These are phyloP conservation scores for Brachycybe producta DNA, from an alignment of 2,888 invertebrate genomes.

Conservation along the genomic window DNA sequence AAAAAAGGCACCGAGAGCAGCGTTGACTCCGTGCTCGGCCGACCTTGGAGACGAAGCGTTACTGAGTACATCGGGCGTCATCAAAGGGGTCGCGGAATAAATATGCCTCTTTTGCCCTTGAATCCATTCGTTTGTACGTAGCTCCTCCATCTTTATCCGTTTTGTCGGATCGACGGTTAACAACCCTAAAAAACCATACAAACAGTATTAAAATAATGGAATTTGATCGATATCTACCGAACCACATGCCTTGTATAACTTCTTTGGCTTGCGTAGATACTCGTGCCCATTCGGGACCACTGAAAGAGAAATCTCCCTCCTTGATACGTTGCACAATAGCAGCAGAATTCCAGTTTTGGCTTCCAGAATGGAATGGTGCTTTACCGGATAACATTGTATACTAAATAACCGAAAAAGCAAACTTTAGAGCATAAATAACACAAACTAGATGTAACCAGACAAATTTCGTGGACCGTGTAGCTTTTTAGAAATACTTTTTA, in stretches of 20 bases:
- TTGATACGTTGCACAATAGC: slow-evolving; percentile 64
- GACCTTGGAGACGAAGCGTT: slow-evolving; percentile 34
- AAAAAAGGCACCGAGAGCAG: slow-evolving; percentile 54
- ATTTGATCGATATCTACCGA: neutral
- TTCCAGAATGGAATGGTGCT: slow-evolving; percentile 63
- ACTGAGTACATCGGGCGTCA: slow-evolving; percentile 47
- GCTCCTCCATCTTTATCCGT: slow-evolving; percentile 52
- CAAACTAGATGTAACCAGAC: neutral
- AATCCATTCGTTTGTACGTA: slow-evolving; percentile 57
- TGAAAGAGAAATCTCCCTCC: slow-evolving; percentile 63
- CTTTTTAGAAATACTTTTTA: neutral
- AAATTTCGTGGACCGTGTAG: neutral
- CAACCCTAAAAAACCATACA: slow-evolving; percentile 41
- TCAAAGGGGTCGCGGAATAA: slow-evolving; percentile 43
- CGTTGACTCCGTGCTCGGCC: slow-evolving; percentile 45
- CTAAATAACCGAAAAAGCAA: slow-evolving; percentile 33
- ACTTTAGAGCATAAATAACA: neutral
- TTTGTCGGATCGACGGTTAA: slow-evolving; percentile 62
- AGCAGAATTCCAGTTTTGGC: slow-evolving; percentile 56
- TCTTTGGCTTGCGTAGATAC: slow-evolving; percentile 62
- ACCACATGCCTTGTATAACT: slow-evolving; percentile 44
- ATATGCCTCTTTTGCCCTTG: slow-evolving; percentile 30
- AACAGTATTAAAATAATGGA: slow-evolving; percentile 8
- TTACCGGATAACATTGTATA: slow-evolving; percentile 75
- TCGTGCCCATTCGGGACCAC: slow-evolving; percentile 53